A percentile compares a stretch with the other conserved stretches of the same genome.
Evolutionary conservation across 2,797 vertebrate species (phyloP).

Genomic region (Hippopotamyrus pictus): DNA sequence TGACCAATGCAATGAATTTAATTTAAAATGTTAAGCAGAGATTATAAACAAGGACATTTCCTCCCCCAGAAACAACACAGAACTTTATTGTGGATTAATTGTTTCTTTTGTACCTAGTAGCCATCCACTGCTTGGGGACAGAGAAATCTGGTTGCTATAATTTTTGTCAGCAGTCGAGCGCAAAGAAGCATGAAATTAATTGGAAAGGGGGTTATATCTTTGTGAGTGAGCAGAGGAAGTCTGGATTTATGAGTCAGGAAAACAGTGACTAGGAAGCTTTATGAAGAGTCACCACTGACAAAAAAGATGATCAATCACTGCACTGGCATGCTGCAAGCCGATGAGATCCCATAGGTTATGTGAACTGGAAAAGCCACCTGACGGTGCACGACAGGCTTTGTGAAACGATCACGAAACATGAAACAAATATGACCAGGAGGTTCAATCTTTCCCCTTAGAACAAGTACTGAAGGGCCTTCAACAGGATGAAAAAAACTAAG

Average conservation of each 20-base stretch:
- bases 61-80: neutral
- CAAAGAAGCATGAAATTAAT: neutral
- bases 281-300: conserved; percentile 1
- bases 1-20: neutral
- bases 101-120: neutral
- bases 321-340: neutral
- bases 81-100: neutral
- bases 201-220: neutral
- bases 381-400: neutral
- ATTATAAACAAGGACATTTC: neutral
- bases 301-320: neutral
- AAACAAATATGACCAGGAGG: neutral
- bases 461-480: neutral
- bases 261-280: neutral
- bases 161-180: neutral
- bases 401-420: neutral
- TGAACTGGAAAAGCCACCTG: neutral
- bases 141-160: neutral
- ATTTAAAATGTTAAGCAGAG: neutral
- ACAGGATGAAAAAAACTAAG: neutral
- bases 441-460: neutral
- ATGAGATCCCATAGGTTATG: neutral
- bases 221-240: neutral
- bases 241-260: neutral
- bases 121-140: neutral